phyloP scores from a whole-genome alignment of 2,888 invertebrate genomes.

The Thereva nobilitata region DNA sequence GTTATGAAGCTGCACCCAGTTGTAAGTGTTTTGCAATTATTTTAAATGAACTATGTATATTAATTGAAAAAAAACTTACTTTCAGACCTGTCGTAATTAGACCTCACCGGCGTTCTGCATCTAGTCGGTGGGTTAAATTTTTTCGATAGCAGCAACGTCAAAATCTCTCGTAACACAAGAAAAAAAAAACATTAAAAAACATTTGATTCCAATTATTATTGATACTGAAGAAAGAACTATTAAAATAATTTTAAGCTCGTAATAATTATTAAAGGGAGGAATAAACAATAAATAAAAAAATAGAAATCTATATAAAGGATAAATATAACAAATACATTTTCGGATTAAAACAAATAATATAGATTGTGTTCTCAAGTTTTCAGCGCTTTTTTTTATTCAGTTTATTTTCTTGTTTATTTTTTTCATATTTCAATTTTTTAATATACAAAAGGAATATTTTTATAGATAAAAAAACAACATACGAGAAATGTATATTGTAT shows the following conservation, averaged over 20 bases:
- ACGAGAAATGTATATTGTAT: too few species aligned
- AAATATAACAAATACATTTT: too few species aligned
- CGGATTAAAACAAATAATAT: too few species aligned
- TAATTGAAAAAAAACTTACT: background rate
- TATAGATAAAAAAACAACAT: constrained; percentile 9
- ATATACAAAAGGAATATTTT: constrained; percentile 25
- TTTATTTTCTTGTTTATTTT: constrained; percentile 11
- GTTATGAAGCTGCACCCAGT: constrained; percentile 62
- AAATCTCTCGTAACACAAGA: background rate
- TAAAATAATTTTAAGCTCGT: constrained; percentile 19
- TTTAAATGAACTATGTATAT: background rate
- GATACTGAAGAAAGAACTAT: constrained; percentile 6
- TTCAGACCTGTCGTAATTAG: constrained; percentile 57
- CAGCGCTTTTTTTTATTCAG: too few species aligned
- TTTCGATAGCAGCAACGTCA: constrained; percentile 29
- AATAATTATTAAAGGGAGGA: constrained; percentile 5
- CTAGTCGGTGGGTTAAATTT: constrained; percentile 44
- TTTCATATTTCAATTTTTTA: constrained; percentile 12
- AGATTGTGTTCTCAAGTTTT: too few species aligned
- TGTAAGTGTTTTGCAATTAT: constrained; percentile 49
- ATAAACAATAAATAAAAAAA: constrained; percentile 17
- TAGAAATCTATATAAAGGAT: too few species aligned
- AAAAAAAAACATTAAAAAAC: constrained; percentile 16
- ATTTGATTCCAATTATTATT: constrained; percentile 17
- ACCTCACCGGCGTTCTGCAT: constrained; percentile 48